These are phyloP conservation scores for Scaptomyza cyrtandrae DNA, from an alignment of 2,888 invertebrate genomes.

Conservation along the genomic window DNA sequence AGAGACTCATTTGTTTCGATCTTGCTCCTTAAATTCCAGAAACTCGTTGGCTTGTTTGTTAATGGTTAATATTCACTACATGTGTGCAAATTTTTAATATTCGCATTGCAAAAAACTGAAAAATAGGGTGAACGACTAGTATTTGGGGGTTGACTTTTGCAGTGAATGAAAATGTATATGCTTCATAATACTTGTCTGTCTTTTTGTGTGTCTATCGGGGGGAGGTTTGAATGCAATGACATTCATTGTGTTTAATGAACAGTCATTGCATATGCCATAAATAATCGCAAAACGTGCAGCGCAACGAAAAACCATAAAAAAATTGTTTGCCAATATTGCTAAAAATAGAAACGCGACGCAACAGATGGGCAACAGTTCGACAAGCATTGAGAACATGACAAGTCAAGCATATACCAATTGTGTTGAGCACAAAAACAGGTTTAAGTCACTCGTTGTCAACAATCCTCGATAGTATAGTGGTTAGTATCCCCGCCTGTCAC, in stretches of 20 bases:
- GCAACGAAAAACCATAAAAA: conserved; percentile 70
- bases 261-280: conserved; percentile 78
- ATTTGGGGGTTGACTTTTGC: conserved; percentile 56
- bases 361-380: conserved; percentile 77
- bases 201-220: conserved; percentile 5
- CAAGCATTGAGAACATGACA: background rate
- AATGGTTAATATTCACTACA: conserved; percentile 76
- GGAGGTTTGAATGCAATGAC: conserved; percentile 66
- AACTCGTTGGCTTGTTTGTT: conserved; percentile 34
- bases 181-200: no score
- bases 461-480: conserved; percentile 83
- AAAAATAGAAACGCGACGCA: conserved; percentile 60
- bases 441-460: conserved; percentile 14
- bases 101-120: conserved; percentile 53
- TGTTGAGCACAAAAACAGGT: conserved; percentile 33
- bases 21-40: no score
- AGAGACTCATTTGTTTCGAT: no score
- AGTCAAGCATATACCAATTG: background rate
- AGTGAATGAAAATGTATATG: background rate
- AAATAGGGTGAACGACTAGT: conserved; percentile 26
- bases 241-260: conserved; percentile 81
- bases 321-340: conserved; percentile 77
- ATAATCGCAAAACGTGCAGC: conserved; percentile 74
- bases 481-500: conserved; percentile 83
- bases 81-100: conserved; percentile 72